Evolutionary conservation across 2,113 vertebrate species (phyloP).

Genomic region (Uropsilus gracilis): DNA sequence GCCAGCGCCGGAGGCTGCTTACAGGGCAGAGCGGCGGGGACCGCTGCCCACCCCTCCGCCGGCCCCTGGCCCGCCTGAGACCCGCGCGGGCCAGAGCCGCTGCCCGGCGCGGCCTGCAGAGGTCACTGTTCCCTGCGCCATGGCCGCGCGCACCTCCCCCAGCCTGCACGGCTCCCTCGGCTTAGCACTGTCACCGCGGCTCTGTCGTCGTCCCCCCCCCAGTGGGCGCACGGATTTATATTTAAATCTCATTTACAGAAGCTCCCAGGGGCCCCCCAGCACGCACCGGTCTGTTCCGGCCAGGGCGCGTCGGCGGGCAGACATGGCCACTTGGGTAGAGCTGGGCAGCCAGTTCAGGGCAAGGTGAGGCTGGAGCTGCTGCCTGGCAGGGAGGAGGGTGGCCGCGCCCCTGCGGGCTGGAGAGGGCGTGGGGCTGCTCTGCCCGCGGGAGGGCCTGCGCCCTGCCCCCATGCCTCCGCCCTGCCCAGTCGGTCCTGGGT

Average conservation of each 20-base stretch:
- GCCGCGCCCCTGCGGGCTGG: no score
- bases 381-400: no score
- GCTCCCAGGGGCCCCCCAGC: no score
- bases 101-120: conserved; percentile 83
- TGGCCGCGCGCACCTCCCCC: conserved; percentile 6
- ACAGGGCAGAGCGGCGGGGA: no score
- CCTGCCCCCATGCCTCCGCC: no score
- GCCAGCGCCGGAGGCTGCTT: no score
- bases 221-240: neutral
- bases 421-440: no score
- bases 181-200: conserved; percentile 61
- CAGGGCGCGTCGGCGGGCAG: neutral
- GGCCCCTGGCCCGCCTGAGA: neutral
- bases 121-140: conserved; percentile 88
- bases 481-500: no score
- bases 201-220: no score
- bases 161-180: neutral
- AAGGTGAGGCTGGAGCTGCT: neutral
- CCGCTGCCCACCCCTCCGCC: neutral
- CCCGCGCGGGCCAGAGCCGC: neutral
- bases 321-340: conserved; percentile 33
- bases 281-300: no score
- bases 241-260: conserved; percentile 41
- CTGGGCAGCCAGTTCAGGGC: conserved; percentile 8
- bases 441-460: no score